Percentiles rank a stretch among this genome's conserved stretches.
Conservation (phyloP, 2,113 vertebrate species). For the Saccopteryx leptura region DNA sequence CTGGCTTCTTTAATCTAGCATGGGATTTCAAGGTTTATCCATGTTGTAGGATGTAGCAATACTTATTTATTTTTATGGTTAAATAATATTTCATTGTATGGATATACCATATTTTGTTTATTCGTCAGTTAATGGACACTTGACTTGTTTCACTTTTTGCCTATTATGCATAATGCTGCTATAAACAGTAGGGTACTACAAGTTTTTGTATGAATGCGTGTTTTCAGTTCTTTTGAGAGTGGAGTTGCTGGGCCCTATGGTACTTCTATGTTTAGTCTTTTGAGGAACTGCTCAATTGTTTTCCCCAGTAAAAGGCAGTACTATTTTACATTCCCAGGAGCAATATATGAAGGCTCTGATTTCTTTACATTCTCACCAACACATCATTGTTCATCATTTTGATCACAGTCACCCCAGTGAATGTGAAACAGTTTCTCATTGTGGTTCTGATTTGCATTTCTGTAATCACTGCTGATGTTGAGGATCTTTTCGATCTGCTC, state of each 20-base stretch:
- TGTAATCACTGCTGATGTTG: background rate
- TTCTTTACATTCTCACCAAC: background rate
- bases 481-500: background rate
- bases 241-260: background rate
- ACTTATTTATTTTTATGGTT: background rate
- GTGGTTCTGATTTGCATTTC: conserved; percentile 33
- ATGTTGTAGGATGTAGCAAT: background rate
- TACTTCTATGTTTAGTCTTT: conserved; percentile 5
- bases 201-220: background rate
- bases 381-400: background rate
- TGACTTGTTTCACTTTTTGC: too few species aligned
- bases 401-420: background rate
- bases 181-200: background rate
- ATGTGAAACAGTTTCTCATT: background rate
- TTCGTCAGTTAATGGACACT: too few species aligned
- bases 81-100: too few species aligned
- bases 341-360: too few species aligned
- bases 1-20: background rate
- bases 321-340: background rate
- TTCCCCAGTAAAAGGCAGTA: background rate
- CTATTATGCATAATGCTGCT: background rate
- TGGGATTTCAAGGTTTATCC: background rate
- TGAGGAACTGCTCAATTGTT: background rate
- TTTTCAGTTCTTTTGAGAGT: background rate
- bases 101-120: too few species aligned